phyloP scores from a whole-genome alignment of 2,888 invertebrate genomes.

The Drosophila anomelani region DNA sequence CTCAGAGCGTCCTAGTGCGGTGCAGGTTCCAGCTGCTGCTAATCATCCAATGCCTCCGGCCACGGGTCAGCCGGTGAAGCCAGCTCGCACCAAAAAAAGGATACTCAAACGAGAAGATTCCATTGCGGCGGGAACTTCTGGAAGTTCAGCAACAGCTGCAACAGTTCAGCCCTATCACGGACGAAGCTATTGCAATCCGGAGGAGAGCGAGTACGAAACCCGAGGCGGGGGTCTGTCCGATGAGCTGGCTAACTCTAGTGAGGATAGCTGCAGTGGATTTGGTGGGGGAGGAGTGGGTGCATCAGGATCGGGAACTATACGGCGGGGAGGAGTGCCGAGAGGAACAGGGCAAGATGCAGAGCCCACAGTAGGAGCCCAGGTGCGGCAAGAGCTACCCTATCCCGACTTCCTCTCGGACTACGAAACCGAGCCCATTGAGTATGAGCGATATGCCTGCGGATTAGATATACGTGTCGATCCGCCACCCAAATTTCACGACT shows the following conservation, averaged over 20 bases:
- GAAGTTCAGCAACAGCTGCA: conserved; percentile 7
- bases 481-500: conserved; percentile 91
- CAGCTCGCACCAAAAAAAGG: conserved; percentile 84
- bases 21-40: conserved; percentile 65
- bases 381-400: conserved; percentile 85
- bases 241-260: conserved; percentile 84
- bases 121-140: conserved; percentile 53
- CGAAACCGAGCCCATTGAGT: conserved; percentile 86
- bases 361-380: not conserved
- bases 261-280: conserved; percentile 81
- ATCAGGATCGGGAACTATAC: conserved; percentile 67
- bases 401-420: conserved; percentile 85
- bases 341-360: conserved; percentile 5
- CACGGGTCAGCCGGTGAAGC: conserved; percentile 85
- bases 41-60: conserved; percentile 82
- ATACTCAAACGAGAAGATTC: conserved; percentile 84
- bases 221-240: conserved; percentile 83
- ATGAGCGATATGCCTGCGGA: conserved; percentile 89
- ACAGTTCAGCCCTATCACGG: conserved; percentile 70
- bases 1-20: conserved; percentile 44
- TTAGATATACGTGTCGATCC: conserved; percentile 91
- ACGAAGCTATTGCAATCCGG: conserved; percentile 77
- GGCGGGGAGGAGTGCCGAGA: conserved; percentile 56
- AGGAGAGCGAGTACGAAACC: conserved; percentile 83
- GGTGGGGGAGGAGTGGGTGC: conserved; percentile 43